These are phyloP conservation scores for Lomographa bimaculata DNA, from an alignment of 2,888 invertebrate species.

Conservation along the genomic window DNA sequence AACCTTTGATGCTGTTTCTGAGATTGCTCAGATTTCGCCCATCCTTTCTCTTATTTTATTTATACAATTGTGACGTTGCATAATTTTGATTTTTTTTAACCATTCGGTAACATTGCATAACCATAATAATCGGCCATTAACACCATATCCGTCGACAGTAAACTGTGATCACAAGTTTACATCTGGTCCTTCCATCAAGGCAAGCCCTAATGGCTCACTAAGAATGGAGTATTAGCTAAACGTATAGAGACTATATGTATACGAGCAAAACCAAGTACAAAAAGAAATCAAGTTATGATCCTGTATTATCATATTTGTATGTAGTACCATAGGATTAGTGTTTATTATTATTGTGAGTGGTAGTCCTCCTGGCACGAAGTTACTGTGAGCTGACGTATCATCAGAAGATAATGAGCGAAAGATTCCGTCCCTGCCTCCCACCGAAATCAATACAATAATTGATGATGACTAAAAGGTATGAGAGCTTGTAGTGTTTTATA, in stretches of 20 bases:
- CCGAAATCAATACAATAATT: conserved; percentile 14
- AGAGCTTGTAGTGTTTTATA: conserved; percentile 19
- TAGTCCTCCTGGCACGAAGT: too few relatives aligned
- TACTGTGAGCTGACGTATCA: conserved; percentile 1
- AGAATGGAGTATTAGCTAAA: too few relatives aligned
- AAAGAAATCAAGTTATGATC: too few relatives aligned
- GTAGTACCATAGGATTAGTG: too few relatives aligned
- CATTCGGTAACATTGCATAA: conserved; percentile 7
- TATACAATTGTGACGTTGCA: conserved; percentile 4
- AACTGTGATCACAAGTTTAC: background rate
- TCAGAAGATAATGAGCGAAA: conserved; percentile 1
- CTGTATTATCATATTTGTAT: too few relatives aligned
- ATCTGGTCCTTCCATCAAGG: background rate
- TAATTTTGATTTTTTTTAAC: conserved; percentile 8
- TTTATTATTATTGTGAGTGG: too few relatives aligned
- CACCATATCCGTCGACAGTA: conserved; percentile 3
- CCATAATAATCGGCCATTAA: conserved; percentile 1
- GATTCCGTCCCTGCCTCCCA: conserved; percentile 6
- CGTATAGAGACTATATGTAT: too few relatives aligned
- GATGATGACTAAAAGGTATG: conserved; percentile 16
- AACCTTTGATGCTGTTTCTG: too few relatives aligned
- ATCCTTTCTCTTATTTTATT: background rate
- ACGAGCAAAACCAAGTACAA: too few relatives aligned
- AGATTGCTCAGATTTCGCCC: conserved; percentile 3
- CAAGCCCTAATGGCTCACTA: too few relatives aligned